Base-by-base conservation (phyloP, 2,797 vertebrate species). In the Mionectes olivaceus region DNA sequence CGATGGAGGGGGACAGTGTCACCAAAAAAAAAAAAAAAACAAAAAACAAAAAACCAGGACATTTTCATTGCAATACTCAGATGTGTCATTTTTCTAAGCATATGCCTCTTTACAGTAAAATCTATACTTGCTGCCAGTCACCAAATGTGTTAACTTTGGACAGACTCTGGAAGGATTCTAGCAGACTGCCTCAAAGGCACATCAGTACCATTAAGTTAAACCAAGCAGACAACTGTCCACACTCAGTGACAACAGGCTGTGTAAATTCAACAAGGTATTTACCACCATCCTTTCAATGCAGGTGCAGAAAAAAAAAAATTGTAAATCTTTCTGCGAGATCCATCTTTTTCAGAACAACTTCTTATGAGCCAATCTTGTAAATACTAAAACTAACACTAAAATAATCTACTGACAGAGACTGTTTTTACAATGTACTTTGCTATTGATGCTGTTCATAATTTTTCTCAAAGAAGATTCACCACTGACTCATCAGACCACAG, bases 31-130 rank as follows among this genome's bases (percentile, higher is more conserved):
- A 60, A 52, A 32, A 8, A n/a, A 18, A 11, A n/a, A n/a, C n/a
- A 53, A 64, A 75, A 59, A 44, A 44, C n/a, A 49, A 69, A 56
- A 74, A 49, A 37, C 15, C 27, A 83, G 12, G 49, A 47, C 39
- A 63, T 90, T 81, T 91, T 86, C 59, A 71, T 30, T 67, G 59
- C 76, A 91, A 52, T 93, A 83, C 60, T 92, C 73, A 44, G 59
- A 91, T 83, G 73, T 61, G 43, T 79, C 69, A 69, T 83, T 85
- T 33, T 91, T 80, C 79, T 88, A 57, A 94, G 59, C 81, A 89
- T 78, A 86, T 55, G 77, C 43, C 55, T 70, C 84, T 84, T 64
- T 83, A 80, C 71, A 89, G 65, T 64, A 76, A 91, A 83, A 93
- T 39, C 9, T 22, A 33, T 69, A 69, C 50, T 91, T 86, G 49